Percentiles rank a stretch among this genome's conserved stretches.
Conservation (phyloP, 2,888 invertebrate genomes). For the Sinotaia quadrata region DNA sequence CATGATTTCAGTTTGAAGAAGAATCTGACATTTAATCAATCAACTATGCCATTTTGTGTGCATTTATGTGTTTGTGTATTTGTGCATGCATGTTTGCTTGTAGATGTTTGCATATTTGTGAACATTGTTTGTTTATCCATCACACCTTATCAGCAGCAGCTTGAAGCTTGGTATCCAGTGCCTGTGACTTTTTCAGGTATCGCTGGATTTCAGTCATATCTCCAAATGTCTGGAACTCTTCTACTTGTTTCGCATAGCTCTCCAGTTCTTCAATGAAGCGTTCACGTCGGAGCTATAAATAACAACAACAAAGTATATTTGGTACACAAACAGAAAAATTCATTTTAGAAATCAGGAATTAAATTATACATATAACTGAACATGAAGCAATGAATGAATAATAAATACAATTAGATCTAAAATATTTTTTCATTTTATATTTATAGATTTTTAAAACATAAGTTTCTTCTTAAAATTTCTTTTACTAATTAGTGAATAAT, state of each 20-base stretch:
- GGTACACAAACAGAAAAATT: no score
- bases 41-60: no score
- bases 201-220: conserved; percentile 86
- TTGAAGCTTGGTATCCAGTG: conserved; percentile 81
- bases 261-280: conserved; percentile 88
- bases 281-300: conserved; percentile 78
- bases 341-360: no score
- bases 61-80: no score
- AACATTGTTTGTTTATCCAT: no score
- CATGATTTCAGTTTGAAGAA: background rate
- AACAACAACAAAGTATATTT: conserved; percentile 7
- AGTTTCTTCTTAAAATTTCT: background rate
- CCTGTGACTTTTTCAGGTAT: conserved; percentile 86
- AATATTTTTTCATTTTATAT: no score
- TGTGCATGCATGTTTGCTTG: no score
- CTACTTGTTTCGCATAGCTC: conserved; percentile 83
- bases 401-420: no score
- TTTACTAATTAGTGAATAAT: background rate
- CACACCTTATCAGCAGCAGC: conserved; percentile 79
- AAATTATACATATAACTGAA: background rate
- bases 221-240: conserved; percentile 90
- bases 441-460: no score
- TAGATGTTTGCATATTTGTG: no score
- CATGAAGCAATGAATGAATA: no score
- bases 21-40: no score